These are phyloP conservation scores for Callosobruchus maculatus DNA, from an alignment of 2,888 invertebrate species.

Conservation along the genomic window DNA sequence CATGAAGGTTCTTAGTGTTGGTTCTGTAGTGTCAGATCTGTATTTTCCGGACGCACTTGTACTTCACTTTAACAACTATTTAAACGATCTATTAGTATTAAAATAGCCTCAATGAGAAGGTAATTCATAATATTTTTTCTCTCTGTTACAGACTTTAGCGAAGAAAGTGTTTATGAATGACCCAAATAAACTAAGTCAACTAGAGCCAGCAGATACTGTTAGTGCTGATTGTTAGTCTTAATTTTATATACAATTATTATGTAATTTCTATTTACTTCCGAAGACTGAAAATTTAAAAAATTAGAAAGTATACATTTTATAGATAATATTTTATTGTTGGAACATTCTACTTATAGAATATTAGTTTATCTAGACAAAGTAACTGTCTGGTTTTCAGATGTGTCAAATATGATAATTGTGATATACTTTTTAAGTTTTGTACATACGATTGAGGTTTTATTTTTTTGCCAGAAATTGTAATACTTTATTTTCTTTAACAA, in stretches of 20 bases:
- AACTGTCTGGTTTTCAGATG: constrained; percentile 35
- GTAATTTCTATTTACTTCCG: constrained; percentile 22
- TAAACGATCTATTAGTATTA: no score
- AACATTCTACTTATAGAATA: constrained; percentile 23
- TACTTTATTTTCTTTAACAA: constrained; percentile 1
- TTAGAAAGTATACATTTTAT: constrained; percentile 39
- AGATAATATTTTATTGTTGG: constrained; percentile 32
- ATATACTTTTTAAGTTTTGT: constrained; percentile 35
- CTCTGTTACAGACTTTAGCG: constrained; percentile 63
- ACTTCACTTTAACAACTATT: no score
- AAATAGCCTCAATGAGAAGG: background rate
- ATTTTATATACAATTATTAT: constrained; percentile 19
- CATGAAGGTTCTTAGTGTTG: no score
- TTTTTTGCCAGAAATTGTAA: constrained; percentile 17
- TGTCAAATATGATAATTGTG: constrained; percentile 46
- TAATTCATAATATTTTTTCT: background rate
- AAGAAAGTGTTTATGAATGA: constrained; percentile 79
- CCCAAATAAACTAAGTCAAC: constrained; percentile 66
- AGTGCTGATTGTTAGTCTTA: constrained; percentile 35
- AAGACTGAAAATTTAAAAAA: constrained; percentile 40
- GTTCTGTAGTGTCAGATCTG: no score
- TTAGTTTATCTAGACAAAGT: constrained; percentile 9
- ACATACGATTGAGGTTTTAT: constrained; percentile 5
- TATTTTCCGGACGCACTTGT: no score
- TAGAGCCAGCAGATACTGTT: constrained; percentile 32